Conservation (phyloP, 2,797 vertebrate species). For the Sphaeramia orbicularis region DNA sequence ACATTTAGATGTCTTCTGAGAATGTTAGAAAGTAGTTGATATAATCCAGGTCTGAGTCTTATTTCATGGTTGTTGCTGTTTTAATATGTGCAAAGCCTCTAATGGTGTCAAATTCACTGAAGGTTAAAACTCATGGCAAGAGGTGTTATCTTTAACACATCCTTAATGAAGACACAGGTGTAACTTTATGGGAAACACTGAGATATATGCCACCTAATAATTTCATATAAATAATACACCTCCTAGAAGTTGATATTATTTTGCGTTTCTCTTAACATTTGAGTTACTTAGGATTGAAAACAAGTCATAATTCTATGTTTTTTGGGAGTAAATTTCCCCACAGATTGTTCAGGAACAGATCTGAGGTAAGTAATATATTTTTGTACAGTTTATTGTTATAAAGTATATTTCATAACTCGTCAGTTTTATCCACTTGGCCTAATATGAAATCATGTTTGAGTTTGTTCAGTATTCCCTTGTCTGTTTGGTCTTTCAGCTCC, state of each 20-base stretch:
- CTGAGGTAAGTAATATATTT: constrained; percentile 12
- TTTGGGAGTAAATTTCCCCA: background rate
- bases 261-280: too few species aligned
- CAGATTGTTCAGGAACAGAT: background rate
- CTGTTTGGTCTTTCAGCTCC: background rate
- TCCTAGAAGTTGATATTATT: too few species aligned
- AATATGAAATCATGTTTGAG: background rate
- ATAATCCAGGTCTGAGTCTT: background rate
- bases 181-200: background rate
- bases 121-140: background rate
- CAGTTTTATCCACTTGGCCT: background rate
- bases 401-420: too few species aligned
- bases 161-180: background rate
- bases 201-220: background rate
- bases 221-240: background rate
- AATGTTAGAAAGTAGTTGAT: constrained; percentile 16
- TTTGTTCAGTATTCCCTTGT: background rate
- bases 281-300: too few species aligned
- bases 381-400: too few species aligned
- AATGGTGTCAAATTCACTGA: constrained; percentile 5
- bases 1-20: background rate
- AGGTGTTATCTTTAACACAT: constrained; percentile 7
- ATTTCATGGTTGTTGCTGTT: constrained; percentile 20
- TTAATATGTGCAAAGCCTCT: constrained; percentile 42
- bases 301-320: background rate